Percentiles rank a stretch among this genome's conserved stretches.
Conservation (phyloP, 2,888 invertebrate genomes). For the Eustalomyia histrio region DNA sequence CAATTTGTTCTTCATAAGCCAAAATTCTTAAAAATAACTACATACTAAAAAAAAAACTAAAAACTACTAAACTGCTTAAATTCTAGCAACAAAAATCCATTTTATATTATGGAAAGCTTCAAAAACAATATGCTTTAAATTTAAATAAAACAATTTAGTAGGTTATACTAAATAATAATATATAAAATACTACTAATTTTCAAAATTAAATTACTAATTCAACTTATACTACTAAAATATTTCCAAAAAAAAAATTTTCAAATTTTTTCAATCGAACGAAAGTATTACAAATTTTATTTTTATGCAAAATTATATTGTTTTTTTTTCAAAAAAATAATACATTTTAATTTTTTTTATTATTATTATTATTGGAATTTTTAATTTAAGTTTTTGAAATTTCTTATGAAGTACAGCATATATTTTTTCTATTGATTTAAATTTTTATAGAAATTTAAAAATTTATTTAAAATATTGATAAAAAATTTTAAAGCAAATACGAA, state of each 20-base stretch:
- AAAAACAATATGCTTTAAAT: constrained; percentile 18
- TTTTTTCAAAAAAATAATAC: neutral
- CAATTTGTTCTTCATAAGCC: constrained; percentile 45
- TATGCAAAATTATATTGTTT: neutral
- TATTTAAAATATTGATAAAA: neutral
- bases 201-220: neutral
- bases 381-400: neutral
- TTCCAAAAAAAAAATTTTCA: neutral
- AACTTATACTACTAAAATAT: neutral
- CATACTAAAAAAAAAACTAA: constrained; percentile 6
- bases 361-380: neutral
- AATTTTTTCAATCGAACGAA: neutral
- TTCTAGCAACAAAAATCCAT: neutral
- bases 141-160: constrained; percentile 1
- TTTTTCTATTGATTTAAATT: too few relatives aligned
- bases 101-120: neutral
- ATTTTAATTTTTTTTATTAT: neutral
- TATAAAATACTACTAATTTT: neutral
- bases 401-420: neutral
- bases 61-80: constrained; percentile 20
- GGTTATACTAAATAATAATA: neutral
- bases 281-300: constrained; percentile 6
- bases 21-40: constrained; percentile 47
- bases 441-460: neutral
- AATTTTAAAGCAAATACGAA: neutral